Percentiles rank a stretch among this genome's conserved stretches.
Conservation (phyloP, 2,797 vertebrate species). For the Cyprinella venusta region DNA sequence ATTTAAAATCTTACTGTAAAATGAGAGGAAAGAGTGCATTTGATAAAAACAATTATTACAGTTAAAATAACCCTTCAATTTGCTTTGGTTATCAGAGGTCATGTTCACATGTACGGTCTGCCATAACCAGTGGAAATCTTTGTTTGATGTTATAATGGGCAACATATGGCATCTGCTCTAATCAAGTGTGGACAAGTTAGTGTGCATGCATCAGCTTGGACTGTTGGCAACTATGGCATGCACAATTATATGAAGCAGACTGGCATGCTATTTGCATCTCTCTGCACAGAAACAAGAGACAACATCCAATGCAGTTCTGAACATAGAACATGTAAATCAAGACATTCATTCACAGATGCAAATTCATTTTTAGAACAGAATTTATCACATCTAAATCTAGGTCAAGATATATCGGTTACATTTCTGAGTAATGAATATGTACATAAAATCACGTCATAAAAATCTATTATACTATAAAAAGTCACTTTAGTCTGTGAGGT, state of each 20-base stretch:
- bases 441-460: constrained; percentile 17
- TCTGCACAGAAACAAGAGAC: not conserved
- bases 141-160: constrained; percentile 34
- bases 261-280: not conserved
- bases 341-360: constrained; percentile 20
- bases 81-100: constrained; percentile 16
- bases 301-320: constrained; percentile 6
- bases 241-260: constrained; percentile 18
- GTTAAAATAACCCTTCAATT: not conserved
- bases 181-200: constrained; percentile 44
- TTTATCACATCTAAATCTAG: constrained; percentile 31
- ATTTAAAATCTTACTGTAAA: not conserved
- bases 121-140: not conserved
- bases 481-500: not conserved
- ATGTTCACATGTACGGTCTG: constrained; percentile 15
- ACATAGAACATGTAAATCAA: not conserved
- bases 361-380: constrained; percentile 34
- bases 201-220: constrained; percentile 27
- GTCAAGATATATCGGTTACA: constrained; percentile 40
- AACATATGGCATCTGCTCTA: constrained; percentile 33
- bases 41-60: not conserved
- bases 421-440: constrained; percentile 30
- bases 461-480: not conserved
- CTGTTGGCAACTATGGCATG: constrained; percentile 38
- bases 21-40: not conserved